Evolutionary conservation across 2,113 vertebrate species (phyloP).

Genomic region (Anser brachyrhynchus): DNA sequence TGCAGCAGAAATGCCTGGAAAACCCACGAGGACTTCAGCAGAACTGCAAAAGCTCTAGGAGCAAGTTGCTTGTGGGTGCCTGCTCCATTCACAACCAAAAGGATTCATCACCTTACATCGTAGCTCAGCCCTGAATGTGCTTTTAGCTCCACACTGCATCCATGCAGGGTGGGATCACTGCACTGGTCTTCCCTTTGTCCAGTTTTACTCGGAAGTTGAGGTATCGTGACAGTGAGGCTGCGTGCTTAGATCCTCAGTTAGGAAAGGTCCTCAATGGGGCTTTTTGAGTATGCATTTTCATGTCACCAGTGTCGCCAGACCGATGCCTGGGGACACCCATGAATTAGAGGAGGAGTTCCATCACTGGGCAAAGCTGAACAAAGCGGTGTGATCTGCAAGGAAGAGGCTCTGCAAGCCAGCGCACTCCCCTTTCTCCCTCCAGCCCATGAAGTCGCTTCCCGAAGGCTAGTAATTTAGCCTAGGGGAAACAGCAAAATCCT

Average conservation of each 20-base stretch:
- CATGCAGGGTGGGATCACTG: background rate
- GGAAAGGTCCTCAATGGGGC: background rate
- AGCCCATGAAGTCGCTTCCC: background rate
- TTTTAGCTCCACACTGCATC: background rate
- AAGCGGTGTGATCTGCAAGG: background rate
- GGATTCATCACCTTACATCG: background rate
- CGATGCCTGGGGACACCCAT: fast-evolving
- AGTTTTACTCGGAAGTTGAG: background rate
- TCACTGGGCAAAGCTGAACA: background rate
- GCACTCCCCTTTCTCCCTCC: background rate
- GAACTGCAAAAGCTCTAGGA: background rate
- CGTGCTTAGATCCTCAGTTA: background rate
- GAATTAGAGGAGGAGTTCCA: background rate
- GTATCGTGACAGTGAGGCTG: background rate
- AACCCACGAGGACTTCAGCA: constrained; percentile 20
- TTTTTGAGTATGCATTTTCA: background rate
- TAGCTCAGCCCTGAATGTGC: background rate
- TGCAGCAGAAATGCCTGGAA: constrained; percentile 34
- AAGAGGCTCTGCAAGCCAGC: background rate
- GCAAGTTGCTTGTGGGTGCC: background rate
- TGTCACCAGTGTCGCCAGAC: background rate
- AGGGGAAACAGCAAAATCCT: background rate
- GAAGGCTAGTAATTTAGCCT: background rate
- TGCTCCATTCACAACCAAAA: background rate
- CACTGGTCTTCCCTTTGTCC: background rate